Evolutionary conservation across 64 coral and sea anemone species (phyloP).

Genomic region (Actinia tenebrosa): DNA sequence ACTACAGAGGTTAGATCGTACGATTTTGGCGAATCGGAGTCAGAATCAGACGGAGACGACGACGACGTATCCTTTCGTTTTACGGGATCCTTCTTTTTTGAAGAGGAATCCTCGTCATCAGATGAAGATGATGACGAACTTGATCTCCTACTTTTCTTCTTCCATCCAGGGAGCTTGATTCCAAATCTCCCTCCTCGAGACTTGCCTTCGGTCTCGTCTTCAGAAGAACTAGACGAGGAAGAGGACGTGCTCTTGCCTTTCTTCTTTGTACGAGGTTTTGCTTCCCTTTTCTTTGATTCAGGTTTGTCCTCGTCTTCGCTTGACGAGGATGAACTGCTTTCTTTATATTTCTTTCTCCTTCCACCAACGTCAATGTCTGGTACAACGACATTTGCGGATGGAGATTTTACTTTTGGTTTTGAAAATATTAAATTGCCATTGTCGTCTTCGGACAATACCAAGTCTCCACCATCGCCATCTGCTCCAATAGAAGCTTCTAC

Average conservation of each 20-base stretch:
- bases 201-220: not conserved
- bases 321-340: conserved; percentile 4
- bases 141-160: not conserved
- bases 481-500: not conserved
- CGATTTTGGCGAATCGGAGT: not conserved
- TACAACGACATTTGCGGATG: not conserved
- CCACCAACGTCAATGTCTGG: not conserved
- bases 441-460: not conserved
- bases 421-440: conserved; percentile 3
- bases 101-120: not conserved
- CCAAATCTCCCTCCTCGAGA: conserved; percentile 6
- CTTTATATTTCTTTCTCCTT: not conserved
- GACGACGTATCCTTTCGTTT: not conserved
- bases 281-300: not conserved
- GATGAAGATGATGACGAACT: not conserved
- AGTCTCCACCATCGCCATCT: not conserved
- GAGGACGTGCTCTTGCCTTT: conserved; percentile 10
- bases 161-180: conserved; percentile 5
- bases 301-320: not conserved
- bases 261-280: not conserved
- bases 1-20: not conserved
- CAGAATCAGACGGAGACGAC: conserved; percentile 1
- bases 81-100: not conserved
- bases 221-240: conserved; percentile 13
- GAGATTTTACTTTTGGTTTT: conserved; percentile 12